These are phyloP conservation scores for Hyppa rectilinea DNA, from an alignment of 2,888 invertebrate genomes.

Conservation along the genomic window DNA sequence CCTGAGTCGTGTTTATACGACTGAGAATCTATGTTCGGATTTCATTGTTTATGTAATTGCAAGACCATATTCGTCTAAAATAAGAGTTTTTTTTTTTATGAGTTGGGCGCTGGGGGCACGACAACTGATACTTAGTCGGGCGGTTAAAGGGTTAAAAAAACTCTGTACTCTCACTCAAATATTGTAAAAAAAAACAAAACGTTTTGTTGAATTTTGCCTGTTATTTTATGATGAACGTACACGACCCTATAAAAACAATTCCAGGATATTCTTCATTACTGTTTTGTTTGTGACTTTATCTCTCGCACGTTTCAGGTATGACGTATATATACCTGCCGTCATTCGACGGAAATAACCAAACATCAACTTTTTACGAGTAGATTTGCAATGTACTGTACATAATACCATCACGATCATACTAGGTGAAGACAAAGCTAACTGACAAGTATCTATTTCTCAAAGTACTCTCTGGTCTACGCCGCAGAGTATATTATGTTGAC, in stretches of 20 bases:
- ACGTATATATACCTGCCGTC: slow-evolving; percentile 41
- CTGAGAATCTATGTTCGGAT: too few relatives aligned
- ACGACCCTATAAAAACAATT: slow-evolving; percentile 18
- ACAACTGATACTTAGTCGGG: too few relatives aligned
- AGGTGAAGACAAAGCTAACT: not conserved
- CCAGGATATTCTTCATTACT: slow-evolving; percentile 34
- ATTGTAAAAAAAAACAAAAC: not conserved
- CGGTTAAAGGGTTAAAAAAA: too few relatives aligned
- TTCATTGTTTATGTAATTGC: too few relatives aligned
- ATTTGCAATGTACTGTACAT: slow-evolving; percentile 28
- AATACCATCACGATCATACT: slow-evolving; percentile 16
- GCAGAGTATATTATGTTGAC: slow-evolving; percentile 37
- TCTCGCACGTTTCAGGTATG: slow-evolving; percentile 32
- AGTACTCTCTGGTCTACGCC: slow-evolving; percentile 19
- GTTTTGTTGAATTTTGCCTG: not conserved
- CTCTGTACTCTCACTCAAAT: too few relatives aligned
- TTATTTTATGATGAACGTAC: slow-evolving; percentile 9
- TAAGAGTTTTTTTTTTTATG: too few relatives aligned
- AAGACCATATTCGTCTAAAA: too few relatives aligned
- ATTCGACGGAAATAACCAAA: slow-evolving; percentile 41
- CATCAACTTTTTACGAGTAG: slow-evolving; percentile 25
- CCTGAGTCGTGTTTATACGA: too few relatives aligned
- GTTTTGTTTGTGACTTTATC: slow-evolving; percentile 46
- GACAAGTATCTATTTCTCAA: slow-evolving; percentile 16
- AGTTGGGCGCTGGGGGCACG: too few relatives aligned